Percentiles rank a stretch among this genome's conserved stretches.
Conservation (phyloP, 1,140 invertebrate genomes). For the Camponotus pennsylvanicus region DNA sequence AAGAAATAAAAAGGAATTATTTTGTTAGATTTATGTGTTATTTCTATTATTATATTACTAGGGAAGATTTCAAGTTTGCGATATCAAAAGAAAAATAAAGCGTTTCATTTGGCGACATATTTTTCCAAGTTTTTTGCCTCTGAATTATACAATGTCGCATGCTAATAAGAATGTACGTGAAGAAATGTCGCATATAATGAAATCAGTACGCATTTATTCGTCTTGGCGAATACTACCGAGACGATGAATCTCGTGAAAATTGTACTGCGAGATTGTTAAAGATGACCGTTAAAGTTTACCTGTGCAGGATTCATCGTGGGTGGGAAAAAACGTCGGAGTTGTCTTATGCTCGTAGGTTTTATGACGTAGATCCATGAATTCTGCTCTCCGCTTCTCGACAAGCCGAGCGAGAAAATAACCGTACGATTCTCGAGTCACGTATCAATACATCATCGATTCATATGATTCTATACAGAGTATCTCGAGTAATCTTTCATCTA, state of each 20-base stretch:
- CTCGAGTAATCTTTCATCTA: background rate
- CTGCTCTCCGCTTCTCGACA: too few relatives aligned
- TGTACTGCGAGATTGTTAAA: slow-evolving; percentile 43
- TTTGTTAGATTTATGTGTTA: background rate
- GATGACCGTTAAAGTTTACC: background rate
- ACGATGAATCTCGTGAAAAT: slow-evolving; percentile 44
- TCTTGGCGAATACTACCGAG: slow-evolving; percentile 19
- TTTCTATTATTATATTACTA: slow-evolving; percentile 15
- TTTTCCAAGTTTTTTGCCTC: background rate
- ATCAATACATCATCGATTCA: background rate
- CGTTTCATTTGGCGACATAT: background rate
- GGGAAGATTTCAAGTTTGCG: background rate
- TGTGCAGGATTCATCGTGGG: background rate
- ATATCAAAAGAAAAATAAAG: background rate
- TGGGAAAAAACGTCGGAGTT: slow-evolving; percentile 33
- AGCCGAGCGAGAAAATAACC: slow-evolving; percentile 12
- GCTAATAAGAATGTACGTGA: background rate
- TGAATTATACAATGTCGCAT: slow-evolving; percentile 17
- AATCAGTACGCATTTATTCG: background rate
- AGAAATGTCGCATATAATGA: slow-evolving; percentile 16
- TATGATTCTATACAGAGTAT: background rate
- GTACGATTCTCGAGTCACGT: background rate
- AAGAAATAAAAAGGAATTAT: slow-evolving; percentile 6
- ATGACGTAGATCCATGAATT: slow-evolving; percentile 13
- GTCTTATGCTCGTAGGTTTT: background rate